phyloP scores from a whole-genome alignment of 2,888 invertebrate species.

The Eledone cirrhosa region DNA sequence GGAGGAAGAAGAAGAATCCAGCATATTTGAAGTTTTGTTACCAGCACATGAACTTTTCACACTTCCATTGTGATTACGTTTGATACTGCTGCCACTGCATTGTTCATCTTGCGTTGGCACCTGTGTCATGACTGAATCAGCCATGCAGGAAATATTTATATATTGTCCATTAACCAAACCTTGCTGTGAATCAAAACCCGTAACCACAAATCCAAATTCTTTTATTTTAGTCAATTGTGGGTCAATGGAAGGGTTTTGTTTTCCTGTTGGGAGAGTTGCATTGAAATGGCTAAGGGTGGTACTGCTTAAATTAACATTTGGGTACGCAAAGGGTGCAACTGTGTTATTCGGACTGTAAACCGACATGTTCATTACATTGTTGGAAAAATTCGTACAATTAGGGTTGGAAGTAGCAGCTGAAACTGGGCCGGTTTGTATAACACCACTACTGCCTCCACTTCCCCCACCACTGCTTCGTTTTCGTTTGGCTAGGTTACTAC shows the following conservation, averaged over 20 bases:
- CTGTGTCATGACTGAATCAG: constrained; percentile 43
- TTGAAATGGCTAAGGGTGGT: constrained; percentile 46
- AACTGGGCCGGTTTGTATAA: constrained; percentile 35
- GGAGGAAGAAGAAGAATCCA: constrained; percentile 31
- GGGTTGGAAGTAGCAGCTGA: constrained; percentile 38
- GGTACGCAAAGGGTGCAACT: constrained; percentile 49
- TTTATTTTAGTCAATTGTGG: constrained; percentile 44
- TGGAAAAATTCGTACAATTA: constrained; percentile 36
- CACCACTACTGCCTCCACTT: constrained; percentile 36
- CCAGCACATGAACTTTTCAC: constrained; percentile 31
- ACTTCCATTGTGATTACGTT: constrained; percentile 36
- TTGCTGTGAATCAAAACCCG: constrained; percentile 48
- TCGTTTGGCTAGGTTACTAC: constrained; percentile 42
- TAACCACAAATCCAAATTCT: constrained; percentile 51
- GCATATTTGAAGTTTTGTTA: constrained; percentile 35
- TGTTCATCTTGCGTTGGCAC: constrained; percentile 39
- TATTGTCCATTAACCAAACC: constrained; percentile 56
- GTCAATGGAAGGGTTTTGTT: constrained; percentile 32
- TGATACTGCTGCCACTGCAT: constrained; percentile 38
- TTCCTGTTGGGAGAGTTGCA: constrained; percentile 44
- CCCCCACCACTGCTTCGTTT: constrained; percentile 48
- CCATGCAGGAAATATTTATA: constrained; percentile 51
- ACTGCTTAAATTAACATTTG: constrained; percentile 46
- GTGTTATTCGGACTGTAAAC: constrained; percentile 40
- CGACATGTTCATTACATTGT: constrained; percentile 35